phyloP scores from a whole-genome alignment of 2,797 vertebrate species.

The Sebastes steindachneri region DNA sequence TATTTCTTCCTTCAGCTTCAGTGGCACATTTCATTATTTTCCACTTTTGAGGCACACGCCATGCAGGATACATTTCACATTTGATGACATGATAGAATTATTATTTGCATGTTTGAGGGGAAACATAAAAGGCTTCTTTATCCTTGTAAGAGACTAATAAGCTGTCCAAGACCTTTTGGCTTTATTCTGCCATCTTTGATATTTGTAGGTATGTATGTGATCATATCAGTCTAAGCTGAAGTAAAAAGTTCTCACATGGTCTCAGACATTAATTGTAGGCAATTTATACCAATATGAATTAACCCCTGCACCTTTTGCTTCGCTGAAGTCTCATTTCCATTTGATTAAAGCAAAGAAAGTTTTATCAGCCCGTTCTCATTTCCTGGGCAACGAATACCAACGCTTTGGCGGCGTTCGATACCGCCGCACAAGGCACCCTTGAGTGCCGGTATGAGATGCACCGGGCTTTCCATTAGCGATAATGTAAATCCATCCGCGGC shows the following conservation, averaged over 20 bases:
- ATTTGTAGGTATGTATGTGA: background rate
- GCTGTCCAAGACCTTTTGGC: background rate
- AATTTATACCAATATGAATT: background rate
- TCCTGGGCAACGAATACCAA: too few species aligned
- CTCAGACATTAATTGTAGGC: background rate
- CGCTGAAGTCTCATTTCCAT: background rate
- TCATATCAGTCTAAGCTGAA: background rate
- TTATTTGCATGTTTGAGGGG: background rate
- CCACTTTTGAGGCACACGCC: background rate
- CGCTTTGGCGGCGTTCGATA: too few species aligned
- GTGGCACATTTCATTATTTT: background rate
- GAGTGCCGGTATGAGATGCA: too few species aligned
- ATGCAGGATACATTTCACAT: background rate
- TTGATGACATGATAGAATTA: background rate
- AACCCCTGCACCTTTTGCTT: background rate
- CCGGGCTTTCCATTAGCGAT: too few species aligned
- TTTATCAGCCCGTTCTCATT: background rate
- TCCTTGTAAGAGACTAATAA: background rate
- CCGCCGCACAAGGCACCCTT: too few species aligned
- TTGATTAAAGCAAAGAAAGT: background rate
- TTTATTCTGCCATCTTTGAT: background rate
- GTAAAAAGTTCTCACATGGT: background rate
- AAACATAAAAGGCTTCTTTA: background rate
- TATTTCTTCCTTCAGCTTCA: background rate
- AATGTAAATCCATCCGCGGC: too few species aligned